phyloP scores from a whole-genome alignment of 2,888 invertebrate genomes.

The Heteromyza rotundicornis region DNA sequence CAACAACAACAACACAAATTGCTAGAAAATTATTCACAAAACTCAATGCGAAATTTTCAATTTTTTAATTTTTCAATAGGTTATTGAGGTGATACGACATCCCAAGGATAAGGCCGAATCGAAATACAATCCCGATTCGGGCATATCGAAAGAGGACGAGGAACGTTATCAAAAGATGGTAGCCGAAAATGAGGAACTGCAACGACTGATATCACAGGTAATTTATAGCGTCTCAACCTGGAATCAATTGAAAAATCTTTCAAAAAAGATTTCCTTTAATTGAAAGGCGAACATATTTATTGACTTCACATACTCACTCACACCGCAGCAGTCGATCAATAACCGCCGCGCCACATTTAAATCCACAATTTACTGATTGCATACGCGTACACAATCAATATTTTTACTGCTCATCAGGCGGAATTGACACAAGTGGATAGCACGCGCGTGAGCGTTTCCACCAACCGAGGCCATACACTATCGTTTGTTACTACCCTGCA shows the following conservation, averaged over 20 bases:
- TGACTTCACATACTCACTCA: no score
- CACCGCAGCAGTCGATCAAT: constrained; percentile 11
- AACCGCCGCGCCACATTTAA: constrained; percentile 16
- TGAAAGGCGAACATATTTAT: no score
- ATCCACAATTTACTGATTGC: constrained; percentile 20
- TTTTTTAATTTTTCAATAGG: constrained; percentile 63
- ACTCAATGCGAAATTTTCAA: no score
- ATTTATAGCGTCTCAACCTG: constrained; percentile 33
- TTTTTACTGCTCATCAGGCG: constrained; percentile 28
- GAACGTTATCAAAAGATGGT: constrained; percentile 91
- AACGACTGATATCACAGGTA: constrained; percentile 93
- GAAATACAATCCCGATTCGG: constrained; percentile 83
- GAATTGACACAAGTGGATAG: constrained; percentile 26
- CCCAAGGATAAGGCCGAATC: constrained; percentile 87
- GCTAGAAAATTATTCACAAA: no score
- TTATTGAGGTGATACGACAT: constrained; percentile 89
- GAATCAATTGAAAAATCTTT: no score
- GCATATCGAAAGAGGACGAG: constrained; percentile 89
- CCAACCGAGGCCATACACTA: no score
- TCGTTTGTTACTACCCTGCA: no score
- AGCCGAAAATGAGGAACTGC: constrained; percentile 94
- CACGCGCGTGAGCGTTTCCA: constrained; percentile 11
- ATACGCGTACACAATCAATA: constrained; percentile 22
- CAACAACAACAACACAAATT: no score
- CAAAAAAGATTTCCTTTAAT: no score